Base-by-base conservation (phyloP, 2,888 invertebrate genomes). In the Mongoloraphidia duomilia region DNA sequence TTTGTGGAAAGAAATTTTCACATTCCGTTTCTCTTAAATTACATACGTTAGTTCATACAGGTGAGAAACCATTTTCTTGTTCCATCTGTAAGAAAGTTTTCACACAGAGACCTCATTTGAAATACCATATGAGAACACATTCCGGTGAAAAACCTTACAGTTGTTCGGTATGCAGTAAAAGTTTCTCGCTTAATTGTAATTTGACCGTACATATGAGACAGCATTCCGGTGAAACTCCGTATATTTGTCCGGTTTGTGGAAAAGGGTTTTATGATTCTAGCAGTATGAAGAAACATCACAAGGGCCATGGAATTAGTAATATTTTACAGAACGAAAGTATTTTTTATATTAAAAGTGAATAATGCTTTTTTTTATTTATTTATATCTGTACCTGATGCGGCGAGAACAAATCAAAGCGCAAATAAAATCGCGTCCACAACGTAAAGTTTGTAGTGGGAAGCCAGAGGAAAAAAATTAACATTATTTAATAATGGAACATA, bases 111-210 rank as follows among this genome's bases (percentile, higher is more conserved):
- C 81, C 81, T 46, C 49, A 56, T 63, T 90, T 95, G 46, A 95
- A 94, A 49, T 94, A 94, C 54, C 95, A 95, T 72, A 91, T 93
- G 90, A 76, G 94, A 63, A 95, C 94, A n/a, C 94, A 95, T 69
- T 90, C 90, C 10, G 94, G 92, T 26, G 93, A 94, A 64, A 75
- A 92, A 50, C 94, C 94, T 0, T 93, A 94, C 65, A 78, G 82
- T 37, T 55, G 53, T 34, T 55, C 49, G 9, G 9, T 40, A 3
- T 60, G 62, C 34, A 13, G 13, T 12, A 39, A 39, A 13, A 60
- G 63, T n/a, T 65, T 65, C 44, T 62, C 64, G 8, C 52, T 65
- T 13, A 65, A 64, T 50, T 63, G 63, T 6, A 64, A 64, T 6
- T 58, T 65, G 60, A 54, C 58, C 35, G 59, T 61, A 5, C 65